These are phyloP conservation scores for Ahaetulla prasina DNA, from an alignment of 2,113 vertebrate species.

Conservation along the genomic window DNA sequence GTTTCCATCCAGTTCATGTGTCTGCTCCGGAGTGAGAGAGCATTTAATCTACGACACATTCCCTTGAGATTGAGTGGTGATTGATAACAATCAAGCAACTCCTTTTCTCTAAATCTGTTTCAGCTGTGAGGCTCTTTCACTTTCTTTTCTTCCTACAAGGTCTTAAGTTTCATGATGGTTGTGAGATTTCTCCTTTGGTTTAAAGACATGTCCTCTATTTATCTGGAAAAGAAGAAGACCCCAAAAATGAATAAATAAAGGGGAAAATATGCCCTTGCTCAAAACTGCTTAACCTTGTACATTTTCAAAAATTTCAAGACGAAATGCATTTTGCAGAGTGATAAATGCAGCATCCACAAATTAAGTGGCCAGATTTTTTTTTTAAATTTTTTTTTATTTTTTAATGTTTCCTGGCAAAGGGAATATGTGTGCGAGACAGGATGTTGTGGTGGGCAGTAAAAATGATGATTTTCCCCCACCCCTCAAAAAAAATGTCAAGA, in stretches of 20 bases:
- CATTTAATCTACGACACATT: fast-evolving
- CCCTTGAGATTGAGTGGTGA: too few relatives aligned
- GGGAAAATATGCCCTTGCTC: too few relatives aligned
- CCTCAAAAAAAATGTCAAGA: background rate
- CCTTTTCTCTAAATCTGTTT: background rate
- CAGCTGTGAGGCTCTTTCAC: background rate
- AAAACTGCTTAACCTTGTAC: background rate
- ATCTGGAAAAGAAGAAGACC: background rate
- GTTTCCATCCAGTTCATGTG: background rate
- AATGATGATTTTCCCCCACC: background rate
- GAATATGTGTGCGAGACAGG: background rate
- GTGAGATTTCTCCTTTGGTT: background rate
- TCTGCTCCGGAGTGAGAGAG: background rate
- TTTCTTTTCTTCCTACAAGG: background rate
- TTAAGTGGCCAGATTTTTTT: background rate
- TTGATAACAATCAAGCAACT: background rate
- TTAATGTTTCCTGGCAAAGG: background rate
- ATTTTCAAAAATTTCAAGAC: background rate
- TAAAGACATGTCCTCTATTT: too few relatives aligned
- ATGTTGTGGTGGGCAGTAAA: background rate
- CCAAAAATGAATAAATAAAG: background rate
- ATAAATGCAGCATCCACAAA: background rate
- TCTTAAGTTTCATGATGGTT: background rate
- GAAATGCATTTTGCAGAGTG: background rate
- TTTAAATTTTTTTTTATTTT: too few relatives aligned